phyloP scores from a whole-genome alignment of 2,888 invertebrate genomes.

The Venusia cambrica region DNA sequence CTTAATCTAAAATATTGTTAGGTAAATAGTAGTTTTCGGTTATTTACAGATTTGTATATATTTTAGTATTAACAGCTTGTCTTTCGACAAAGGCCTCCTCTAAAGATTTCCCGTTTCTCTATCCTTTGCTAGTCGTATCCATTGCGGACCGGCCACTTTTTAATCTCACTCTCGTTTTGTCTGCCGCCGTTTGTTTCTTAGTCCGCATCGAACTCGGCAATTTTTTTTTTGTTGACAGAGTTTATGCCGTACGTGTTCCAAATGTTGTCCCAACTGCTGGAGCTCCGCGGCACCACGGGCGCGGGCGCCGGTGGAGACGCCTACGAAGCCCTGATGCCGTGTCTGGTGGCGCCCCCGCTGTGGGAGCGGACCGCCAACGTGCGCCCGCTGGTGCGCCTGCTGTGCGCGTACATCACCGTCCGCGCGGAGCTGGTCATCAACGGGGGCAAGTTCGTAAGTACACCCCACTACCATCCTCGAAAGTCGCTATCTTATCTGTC shows the following conservation, averaged over 20 bases:
- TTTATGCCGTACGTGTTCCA: constrained; percentile 99
- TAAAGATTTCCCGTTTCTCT: too few relatives aligned
- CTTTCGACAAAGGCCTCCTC: too few relatives aligned
- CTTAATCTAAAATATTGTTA: too few relatives aligned
- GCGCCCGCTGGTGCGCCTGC: constrained; percentile 94
- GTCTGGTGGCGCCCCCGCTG: constrained; percentile 92
- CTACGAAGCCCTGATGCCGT: constrained; percentile 95
- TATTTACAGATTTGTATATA: too few relatives aligned
- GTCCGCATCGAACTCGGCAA: too few relatives aligned
- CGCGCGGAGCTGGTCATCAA: constrained; percentile 54
- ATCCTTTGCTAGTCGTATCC: too few relatives aligned
- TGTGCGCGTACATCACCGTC: constrained; percentile 90
- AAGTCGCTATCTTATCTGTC: too few relatives aligned
- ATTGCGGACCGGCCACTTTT: too few relatives aligned
- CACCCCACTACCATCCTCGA: neutral
- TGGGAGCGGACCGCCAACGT: constrained; percentile 98
- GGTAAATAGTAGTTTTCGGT: too few relatives aligned
- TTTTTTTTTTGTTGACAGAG: constrained; percentile 81
- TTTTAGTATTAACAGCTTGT: too few relatives aligned
- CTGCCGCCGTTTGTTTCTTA: too few relatives aligned
- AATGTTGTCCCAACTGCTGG: constrained; percentile 95
- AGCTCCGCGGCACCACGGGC: constrained; percentile 80
- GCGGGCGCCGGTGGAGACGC: constrained; percentile 83
- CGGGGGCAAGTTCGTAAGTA: constrained; percentile 86
- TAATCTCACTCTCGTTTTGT: too few relatives aligned